Evolutionary conservation across 2,113 vertebrate genomes (phyloP), one percentile per base, ranked within the genome.

Genomic region (Camarhynchus parvulus): DNA sequence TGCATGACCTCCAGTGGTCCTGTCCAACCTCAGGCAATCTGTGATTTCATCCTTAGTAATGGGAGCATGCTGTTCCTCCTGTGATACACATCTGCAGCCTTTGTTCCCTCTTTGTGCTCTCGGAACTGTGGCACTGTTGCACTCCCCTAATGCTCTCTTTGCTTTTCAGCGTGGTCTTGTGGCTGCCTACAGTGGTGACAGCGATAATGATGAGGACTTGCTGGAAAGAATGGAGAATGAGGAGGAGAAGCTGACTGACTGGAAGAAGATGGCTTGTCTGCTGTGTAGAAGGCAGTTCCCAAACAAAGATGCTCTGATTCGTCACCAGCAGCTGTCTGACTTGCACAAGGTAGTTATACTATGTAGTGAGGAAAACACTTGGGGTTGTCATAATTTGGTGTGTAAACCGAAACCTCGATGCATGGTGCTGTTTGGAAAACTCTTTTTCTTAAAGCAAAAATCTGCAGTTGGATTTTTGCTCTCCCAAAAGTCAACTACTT

Each of bases 301-400:
- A 47, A 99, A 98, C 94, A 99, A 98, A 97, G 99, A 99, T 23
- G 98, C 98, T 66, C 97, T 99, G 33, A 91, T 99, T 81, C 97
- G 99, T 83, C 99, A 99, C 94, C 99, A 99, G 92, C 99, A 99
- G 88, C 98, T 99, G 33, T 99, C 99, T 1, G 99, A 99, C 87
- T 97, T 99, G 25, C 99, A 99, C 97, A 99, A 99, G 99, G 99
- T 99, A 98, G 13, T 62, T 81, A 27, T 7, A 2, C 33, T 59
- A 0, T 1, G 13, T 37, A 67, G 5, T 27, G 12, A 33, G 67
- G n/a, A 28, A 20, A 3, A 28, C 15, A 35, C 55, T 83, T 83
- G 28, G 10, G 18, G 15, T 30, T 13, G 41, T 59, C 7, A 3
- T 84, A 46, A 42, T 27, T 61, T 2, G 4, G 7, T n/a, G 22